phyloP scores from a whole-genome alignment of 37 sponge, comb jelly and placozoan genomes.

The Agelas oroides region DNA sequence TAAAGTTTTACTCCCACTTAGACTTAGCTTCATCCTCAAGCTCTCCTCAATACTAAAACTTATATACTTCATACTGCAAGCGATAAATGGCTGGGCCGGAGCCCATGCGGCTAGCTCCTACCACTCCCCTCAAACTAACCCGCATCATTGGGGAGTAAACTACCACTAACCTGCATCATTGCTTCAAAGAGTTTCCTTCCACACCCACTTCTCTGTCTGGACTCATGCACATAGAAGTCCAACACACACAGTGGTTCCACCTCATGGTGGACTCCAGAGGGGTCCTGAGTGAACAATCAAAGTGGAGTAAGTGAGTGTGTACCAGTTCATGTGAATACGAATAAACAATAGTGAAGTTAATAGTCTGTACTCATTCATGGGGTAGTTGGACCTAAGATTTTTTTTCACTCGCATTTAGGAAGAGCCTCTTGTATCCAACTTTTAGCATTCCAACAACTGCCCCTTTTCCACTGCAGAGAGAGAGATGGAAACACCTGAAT shows the following conservation, averaged over 20 bases:
- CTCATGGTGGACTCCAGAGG: conserved; percentile 59
- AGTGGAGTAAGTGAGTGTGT: not conserved
- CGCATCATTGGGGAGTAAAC: too few relatives aligned
- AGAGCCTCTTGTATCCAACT: conserved; percentile 83
- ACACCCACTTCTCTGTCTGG: conserved; percentile 85
- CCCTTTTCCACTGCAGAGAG: conserved; percentile 56
- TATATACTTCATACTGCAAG: too few relatives aligned
- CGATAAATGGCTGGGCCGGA: too few relatives aligned
- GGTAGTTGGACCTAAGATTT: too few relatives aligned
- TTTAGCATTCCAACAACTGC: conserved; percentile 90
- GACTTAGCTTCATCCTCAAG: too few relatives aligned
- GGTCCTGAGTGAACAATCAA: conserved; percentile 61
- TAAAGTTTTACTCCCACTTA: too few relatives aligned
- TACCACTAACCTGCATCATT: conserved; percentile 76
- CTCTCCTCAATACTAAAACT: too few relatives aligned
- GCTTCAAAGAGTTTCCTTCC: conserved; percentile 89
- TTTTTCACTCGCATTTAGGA: conserved; percentile 65
- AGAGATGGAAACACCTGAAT: not conserved
- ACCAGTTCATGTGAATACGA: too few relatives aligned
- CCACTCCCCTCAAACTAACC: too few relatives aligned
- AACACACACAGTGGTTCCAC: conserved; percentile 89
- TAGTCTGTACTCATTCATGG: too few relatives aligned
- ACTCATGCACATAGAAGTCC: conserved; percentile 97
- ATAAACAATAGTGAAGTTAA: too few relatives aligned
- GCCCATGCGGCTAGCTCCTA: too few relatives aligned